Conservation (phyloP, 2,113 vertebrate species). For the Hassar affinis region DNA sequence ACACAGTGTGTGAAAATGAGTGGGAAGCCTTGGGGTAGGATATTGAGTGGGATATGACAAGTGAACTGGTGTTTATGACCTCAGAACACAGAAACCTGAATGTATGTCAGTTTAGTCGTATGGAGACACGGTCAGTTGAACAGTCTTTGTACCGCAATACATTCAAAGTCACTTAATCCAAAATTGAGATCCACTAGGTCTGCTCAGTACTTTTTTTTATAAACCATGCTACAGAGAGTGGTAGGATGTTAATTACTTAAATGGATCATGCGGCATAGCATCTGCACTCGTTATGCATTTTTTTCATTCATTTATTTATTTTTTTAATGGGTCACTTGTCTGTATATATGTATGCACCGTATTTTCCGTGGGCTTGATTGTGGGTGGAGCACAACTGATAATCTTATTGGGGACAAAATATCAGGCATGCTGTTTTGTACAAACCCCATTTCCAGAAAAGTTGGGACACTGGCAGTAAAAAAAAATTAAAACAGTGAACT, state of each 20-base stretch:
- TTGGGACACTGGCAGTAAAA: too few relatives aligned
- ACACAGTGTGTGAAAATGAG: constrained; percentile 37
- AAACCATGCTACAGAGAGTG: neutral
- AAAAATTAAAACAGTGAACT: too few relatives aligned
- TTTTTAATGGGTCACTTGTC: neutral
- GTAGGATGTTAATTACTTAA: neutral
- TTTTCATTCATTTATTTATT: neutral
- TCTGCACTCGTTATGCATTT: neutral
- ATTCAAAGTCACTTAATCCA: neutral
- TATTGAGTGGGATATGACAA: constrained; percentile 56
- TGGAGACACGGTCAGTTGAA: neutral
- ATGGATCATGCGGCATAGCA: neutral
- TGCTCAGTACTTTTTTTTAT: neutral
- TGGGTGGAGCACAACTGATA: neutral
- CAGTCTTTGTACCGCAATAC: neutral
- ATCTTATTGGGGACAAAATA: neutral
- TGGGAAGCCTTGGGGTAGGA: neutral
- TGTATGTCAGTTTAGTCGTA: neutral
- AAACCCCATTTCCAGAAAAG: too few relatives aligned
- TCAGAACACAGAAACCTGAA: constrained; percentile 28
- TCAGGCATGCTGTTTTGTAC: neutral
- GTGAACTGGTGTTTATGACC: constrained; percentile 54
- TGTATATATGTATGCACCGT: neutral
- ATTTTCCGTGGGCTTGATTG: neutral
- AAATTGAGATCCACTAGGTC: neutral